Conservation (phyloP, 2,888 invertebrate genomes). For the Muschampia plurimacula region DNA sequence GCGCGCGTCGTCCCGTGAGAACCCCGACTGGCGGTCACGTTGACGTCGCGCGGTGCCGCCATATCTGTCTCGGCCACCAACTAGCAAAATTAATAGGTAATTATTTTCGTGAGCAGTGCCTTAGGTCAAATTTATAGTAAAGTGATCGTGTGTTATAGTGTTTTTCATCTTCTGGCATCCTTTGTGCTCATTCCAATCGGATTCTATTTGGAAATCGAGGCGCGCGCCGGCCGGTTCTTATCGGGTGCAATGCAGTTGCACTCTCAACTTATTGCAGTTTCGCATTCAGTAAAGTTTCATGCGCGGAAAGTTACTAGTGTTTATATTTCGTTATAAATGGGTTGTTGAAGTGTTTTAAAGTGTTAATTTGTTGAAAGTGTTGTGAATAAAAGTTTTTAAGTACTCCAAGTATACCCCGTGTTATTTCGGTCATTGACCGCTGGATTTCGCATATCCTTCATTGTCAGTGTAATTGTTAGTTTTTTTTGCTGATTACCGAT, state of each 20-base stretch:
- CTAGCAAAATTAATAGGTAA: slow-evolving; percentile 87
- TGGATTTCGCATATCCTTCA: slow-evolving; percentile 80
- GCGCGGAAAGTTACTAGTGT: slow-evolving; percentile 82
- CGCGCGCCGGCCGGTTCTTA: slow-evolving; percentile 86
- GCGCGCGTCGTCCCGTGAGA: slow-evolving; percentile 92
- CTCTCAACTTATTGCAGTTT: slow-evolving; percentile 86
- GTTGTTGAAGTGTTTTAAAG: slow-evolving; percentile 74
- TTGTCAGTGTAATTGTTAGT: slow-evolving; percentile 67
- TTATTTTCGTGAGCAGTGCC: slow-evolving; percentile 83
- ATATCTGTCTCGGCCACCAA: slow-evolving; percentile 88
- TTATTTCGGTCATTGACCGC: slow-evolving; percentile 86
- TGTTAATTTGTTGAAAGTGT: slow-evolving; percentile 75
- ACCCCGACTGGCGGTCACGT: slow-evolving; percentile 90
- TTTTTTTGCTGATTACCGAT: slow-evolving; percentile 59
- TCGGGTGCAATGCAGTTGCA: slow-evolving; percentile 86
- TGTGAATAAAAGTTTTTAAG: slow-evolving; percentile 72
- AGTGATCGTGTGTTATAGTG: slow-evolving; percentile 78
- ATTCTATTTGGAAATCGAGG: slow-evolving; percentile 80
- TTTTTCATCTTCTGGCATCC: slow-evolving; percentile 62
- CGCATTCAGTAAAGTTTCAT: slow-evolving; percentile 81
- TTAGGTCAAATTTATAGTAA: slow-evolving; percentile 63
- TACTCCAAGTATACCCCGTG: slow-evolving; percentile 79
- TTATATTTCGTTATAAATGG: slow-evolving; percentile 63
- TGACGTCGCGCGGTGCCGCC: slow-evolving; percentile 89
- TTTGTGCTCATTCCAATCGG: slow-evolving; percentile 73